phyloP scores from a whole-genome alignment of 2,797 vertebrate species.

The Malacoraja senta region DNA sequence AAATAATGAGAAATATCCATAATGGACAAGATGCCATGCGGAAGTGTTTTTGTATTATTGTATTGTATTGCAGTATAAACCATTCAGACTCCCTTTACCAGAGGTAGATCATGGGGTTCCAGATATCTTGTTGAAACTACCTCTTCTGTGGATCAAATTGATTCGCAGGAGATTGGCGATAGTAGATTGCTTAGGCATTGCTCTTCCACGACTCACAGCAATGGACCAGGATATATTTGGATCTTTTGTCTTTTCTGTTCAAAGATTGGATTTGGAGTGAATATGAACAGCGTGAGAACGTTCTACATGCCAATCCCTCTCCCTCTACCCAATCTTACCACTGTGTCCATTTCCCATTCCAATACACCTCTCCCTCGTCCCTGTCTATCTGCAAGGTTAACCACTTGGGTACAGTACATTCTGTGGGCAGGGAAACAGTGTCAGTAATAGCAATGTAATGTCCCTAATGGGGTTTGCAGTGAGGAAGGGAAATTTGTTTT shows the following conservation, averaged over 20 bases:
- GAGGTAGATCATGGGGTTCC: not conserved
- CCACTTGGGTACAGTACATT: not conserved
- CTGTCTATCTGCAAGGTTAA: not conserved
- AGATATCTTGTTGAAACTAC: not conserved
- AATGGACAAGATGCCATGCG: not conserved
- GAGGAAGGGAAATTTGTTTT: not conserved
- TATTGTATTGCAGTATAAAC: not conserved
- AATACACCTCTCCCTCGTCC: no score
- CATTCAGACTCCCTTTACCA: not conserved
- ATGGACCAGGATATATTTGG: not conserved
- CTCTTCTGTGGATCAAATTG: not conserved
- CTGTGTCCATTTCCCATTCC: not conserved
- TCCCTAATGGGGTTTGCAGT: not conserved
- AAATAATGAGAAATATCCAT: not conserved
- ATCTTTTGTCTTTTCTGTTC: not conserved
- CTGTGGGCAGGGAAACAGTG: not conserved
- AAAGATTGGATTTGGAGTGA: no score
- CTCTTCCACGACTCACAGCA: not conserved
- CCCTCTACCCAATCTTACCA: not conserved
- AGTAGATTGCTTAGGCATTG: not conserved
- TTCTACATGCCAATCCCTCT: not conserved
- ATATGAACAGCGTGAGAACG: not conserved
- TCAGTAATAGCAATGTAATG: no score
- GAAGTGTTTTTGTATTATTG: slow-evolving; percentile 15
- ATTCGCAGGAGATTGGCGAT: not conserved